Percentiles rank a stretch among this genome's conserved stretches.
Evolutionary conservation across 2,888 invertebrate genomes (phyloP).

Genomic region (Acholoe squamosa): DNA sequence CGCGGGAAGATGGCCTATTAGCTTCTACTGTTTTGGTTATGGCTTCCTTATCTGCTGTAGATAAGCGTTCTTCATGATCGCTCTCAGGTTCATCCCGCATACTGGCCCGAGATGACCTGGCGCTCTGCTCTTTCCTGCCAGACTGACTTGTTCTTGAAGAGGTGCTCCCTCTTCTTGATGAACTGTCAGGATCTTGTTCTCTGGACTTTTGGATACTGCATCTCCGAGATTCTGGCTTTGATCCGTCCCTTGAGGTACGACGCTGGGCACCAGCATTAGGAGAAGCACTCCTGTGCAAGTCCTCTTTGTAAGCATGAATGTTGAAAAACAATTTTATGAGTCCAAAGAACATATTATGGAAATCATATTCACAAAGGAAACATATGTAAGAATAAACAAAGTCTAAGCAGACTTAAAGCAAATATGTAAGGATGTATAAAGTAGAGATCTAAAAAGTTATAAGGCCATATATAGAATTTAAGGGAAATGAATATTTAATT

Average conservation of each 20-base stretch:
- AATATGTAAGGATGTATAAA: too few relatives aligned
- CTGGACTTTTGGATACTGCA: not conserved
- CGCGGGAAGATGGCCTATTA: not conserved
- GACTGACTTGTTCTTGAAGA: not conserved
- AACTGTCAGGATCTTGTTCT: not conserved
- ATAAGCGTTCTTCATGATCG: not conserved
- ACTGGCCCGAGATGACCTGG: not conserved
- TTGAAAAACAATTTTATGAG: not conserved
- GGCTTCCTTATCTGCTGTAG: not conserved
- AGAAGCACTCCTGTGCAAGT: not conserved
- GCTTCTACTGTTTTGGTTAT: not conserved
- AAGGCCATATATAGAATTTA: too few relatives aligned
- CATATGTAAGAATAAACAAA: too few relatives aligned
- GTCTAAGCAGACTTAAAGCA: too few relatives aligned
- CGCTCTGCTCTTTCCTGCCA: not conserved
- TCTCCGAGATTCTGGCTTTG: not conserved
- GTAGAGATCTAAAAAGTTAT: too few relatives aligned
- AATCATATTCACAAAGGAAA: not conserved
- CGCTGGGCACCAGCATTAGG: not conserved
- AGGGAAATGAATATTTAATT: too few relatives aligned
- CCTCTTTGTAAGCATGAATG: slow-evolving; percentile 56
- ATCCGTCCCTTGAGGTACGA: not conserved
- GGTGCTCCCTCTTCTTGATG: not conserved
- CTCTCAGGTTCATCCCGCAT: not conserved
- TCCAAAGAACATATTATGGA: not conserved